Percentiles rank a stretch among this genome's conserved stretches.
Conservation (phyloP, 2,888 invertebrate genomes). For the Stenodera caucasica region DNA sequence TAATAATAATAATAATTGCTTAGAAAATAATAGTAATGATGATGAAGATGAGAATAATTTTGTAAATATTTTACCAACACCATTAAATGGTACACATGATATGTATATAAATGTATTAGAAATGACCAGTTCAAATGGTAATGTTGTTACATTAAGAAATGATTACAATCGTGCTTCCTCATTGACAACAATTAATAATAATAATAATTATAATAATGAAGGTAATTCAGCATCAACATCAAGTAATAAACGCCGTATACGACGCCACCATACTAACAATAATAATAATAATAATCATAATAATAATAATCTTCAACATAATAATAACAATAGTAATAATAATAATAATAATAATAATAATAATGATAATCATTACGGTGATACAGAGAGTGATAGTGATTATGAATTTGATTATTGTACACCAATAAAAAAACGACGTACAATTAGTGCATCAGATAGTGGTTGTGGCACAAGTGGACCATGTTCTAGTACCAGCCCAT, state of each 20-base stretch:
- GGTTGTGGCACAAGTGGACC: constrained; percentile 49
- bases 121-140: constrained; percentile 55
- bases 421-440: constrained; percentile 47
- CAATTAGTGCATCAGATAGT: constrained; percentile 47
- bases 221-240: constrained; percentile 20
- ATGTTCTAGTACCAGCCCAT: constrained; percentile 42
- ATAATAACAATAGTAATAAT: too few species aligned
- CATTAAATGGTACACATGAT: constrained; percentile 60
- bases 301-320: too few species aligned
- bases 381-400: constrained; percentile 47
- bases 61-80: constrained; percentile 63
- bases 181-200: constrained; percentile 14
- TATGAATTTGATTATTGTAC: constrained; percentile 45
- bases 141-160: constrained; percentile 55
- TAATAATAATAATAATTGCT: constrained; percentile 33
- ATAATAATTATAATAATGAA: constrained; percentile 10
- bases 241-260: background rate
- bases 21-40: constrained; percentile 18
- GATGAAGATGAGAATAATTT: constrained; percentile 52
- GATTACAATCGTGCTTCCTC: constrained; percentile 42
- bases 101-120: constrained; percentile 50
- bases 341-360: background rate
- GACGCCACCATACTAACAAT: background rate
- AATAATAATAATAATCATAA: background rate
- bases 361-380: background rate